Evolutionary conservation across 1,140 invertebrate species (phyloP), one percentile per base, ranked within the genome.

Genomic region (Trissolcus basalis): DNA sequence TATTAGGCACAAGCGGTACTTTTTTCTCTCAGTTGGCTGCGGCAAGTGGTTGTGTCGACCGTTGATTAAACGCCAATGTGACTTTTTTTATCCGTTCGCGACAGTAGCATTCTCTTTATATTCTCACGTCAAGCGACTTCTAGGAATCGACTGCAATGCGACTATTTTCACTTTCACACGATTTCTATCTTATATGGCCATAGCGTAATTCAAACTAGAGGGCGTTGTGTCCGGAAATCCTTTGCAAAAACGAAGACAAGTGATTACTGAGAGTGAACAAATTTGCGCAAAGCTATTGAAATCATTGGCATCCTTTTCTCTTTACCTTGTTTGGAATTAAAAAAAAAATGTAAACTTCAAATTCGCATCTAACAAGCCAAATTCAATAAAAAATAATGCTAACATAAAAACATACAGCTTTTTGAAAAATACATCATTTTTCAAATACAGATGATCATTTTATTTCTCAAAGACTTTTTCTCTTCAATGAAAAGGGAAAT

Each of bases 81-180:
- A 3, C 19, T 48, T 47, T 45, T 54, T n/a, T 56, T 11, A 44
- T 15, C 9, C 13, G 48, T 41, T 0, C 44, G 50, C 68, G 58
- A 55, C 56, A 45, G 54, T 54, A 54, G 56, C 49, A 48, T 68
- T 74, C 50, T 53, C 53, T 58, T n/a, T 27, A 27, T 60, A 60
- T 75, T 75, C 72, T 75, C 72, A 75, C 72, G 60, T 69, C 49
- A 16, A 43, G 43, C 11, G 6, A 14, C 48, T 51, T 68, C 53
- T 48, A 47, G 10, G 69, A 73, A 73, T 36, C 50, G 32, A 48
- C 43, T 35, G 54, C 45, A 39, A 8, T n/a, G 43, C 59, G 54
- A 49, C 43, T 19, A 72, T 81, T 84, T 84, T 85, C 83, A 83
- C 83, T 84, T 84, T 85, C 83, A 77, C 82, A 80, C 82, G 83